Percentiles rank a stretch among this genome's conserved stretches.
Evolutionary conservation across 2,888 invertebrate species (phyloP).

Genomic region (Chaetogeoica ovagalla): DNA sequence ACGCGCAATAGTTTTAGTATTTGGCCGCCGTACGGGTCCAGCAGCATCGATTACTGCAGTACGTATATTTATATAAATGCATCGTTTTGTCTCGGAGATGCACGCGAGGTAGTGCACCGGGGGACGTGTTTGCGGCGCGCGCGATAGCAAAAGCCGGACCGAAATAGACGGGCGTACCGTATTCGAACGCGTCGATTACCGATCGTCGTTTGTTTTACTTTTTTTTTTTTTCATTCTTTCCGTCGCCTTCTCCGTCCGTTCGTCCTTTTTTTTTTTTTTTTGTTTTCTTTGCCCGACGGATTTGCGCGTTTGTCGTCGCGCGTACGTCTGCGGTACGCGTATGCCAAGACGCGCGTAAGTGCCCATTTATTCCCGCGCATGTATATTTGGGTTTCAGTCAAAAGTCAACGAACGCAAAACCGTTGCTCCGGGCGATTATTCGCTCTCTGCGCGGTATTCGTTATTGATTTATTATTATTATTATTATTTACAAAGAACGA

Average conservation of each 20-base stretch:
- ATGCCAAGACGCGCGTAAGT: too few relatives aligned
- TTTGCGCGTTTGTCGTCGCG: constrained; percentile 17
- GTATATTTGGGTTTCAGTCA: not conserved
- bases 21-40: too few relatives aligned
- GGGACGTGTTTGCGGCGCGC: too few relatives aligned
- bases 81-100: too few relatives aligned
- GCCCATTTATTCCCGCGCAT: too few relatives aligned
- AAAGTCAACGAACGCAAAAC: constrained; percentile 45
- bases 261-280: not conserved
- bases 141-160: constrained; percentile 11
- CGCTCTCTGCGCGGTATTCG: too few relatives aligned
- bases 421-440: constrained; percentile 20
- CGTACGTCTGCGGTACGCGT: not conserved
- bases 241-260: not conserved
- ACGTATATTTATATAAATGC: too few relatives aligned
- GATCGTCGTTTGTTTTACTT: constrained; percentile 12
- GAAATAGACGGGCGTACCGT: constrained; percentile 47
- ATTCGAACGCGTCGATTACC: constrained; percentile 33
- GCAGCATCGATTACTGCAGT: too few relatives aligned
- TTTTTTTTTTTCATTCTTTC: constrained; percentile 3
- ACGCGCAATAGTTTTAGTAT: too few relatives aligned
- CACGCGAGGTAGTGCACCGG: too few relatives aligned
- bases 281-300: not conserved
- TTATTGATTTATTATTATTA: too few relatives aligned
- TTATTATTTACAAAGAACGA: too few relatives aligned